A percentile compares a stretch with the other conserved stretches of the same genome.
Conservation (phyloP, 2,888 invertebrate species). For the Drosophila stalkeri region DNA sequence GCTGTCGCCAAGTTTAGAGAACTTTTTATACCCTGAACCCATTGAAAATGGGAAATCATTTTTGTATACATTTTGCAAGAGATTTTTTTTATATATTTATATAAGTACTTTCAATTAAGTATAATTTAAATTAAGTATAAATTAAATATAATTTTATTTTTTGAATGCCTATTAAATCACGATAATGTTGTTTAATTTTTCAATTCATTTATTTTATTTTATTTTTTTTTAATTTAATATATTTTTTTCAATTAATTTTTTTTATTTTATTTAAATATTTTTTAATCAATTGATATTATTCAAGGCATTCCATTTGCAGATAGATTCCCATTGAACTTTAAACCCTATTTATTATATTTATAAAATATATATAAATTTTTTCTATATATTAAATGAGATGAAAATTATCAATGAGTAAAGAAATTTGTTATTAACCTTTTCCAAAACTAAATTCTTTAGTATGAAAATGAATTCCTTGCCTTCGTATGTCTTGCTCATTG, state of each 20-base stretch:
- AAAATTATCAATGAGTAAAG: not conserved
- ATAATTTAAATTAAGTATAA: no score
- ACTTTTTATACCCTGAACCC: not conserved
- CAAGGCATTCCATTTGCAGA: not conserved
- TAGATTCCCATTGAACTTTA: not conserved
- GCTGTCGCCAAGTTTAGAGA: conserved; percentile 25
- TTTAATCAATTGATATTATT: not conserved
- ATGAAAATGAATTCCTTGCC: not conserved
- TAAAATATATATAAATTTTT: not conserved
- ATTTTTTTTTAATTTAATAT: no score
- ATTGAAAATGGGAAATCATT: no score
- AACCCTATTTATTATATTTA: not conserved
- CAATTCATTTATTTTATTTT: not conserved
- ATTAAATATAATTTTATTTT: not conserved
- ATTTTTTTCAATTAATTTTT: not conserved
- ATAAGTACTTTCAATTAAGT: conserved; percentile 5
- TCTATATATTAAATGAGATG: not conserved
- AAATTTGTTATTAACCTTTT: not conserved
- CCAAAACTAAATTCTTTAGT: not conserved
- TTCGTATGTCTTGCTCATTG: conserved; percentile 26
- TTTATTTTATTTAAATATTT: no score
- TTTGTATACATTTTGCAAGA: not conserved
- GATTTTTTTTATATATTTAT: not conserved
- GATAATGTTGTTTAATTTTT: not conserved
- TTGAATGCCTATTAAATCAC: not conserved